Percentiles rank a stretch among this genome's conserved stretches.
Evolutionary conservation across 2,113 vertebrate species (phyloP).

Genomic region (Catharus bicknelli): DNA sequence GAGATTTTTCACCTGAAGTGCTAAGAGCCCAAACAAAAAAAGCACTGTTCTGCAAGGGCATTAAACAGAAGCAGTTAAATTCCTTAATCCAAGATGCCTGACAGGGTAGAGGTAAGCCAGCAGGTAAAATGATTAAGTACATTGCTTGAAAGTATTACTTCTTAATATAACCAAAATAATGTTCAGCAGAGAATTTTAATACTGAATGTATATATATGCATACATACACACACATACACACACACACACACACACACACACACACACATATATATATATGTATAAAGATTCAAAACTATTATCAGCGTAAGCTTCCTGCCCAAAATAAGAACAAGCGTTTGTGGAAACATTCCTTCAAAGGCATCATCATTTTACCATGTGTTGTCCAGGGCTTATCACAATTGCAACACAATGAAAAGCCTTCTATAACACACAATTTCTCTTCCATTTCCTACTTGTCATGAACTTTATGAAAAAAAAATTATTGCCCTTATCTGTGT

Average conservation of each 20-base stretch:
- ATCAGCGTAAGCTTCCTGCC: not conserved
- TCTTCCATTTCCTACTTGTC: not conserved
- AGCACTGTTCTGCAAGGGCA: not conserved
- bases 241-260: not conserved
- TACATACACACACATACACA: not conserved
- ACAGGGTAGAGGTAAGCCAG: not conserved
- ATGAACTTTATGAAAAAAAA: not conserved
- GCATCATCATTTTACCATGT: not conserved
- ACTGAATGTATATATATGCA: not conserved
- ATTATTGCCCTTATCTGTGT: not conserved
- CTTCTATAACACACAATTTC: not conserved
- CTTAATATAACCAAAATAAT: constrained; percentile 7
- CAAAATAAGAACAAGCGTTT: not conserved
- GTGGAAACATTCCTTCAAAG: not conserved
- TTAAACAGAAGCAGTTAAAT: not conserved
- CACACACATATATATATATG: not conserved
- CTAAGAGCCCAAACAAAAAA: constrained; percentile 23
- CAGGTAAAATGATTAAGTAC: constrained; percentile 2
- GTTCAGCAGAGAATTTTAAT: not conserved
- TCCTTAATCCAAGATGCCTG: constrained; percentile 12
- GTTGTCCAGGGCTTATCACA: not conserved
- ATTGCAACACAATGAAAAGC: not conserved
- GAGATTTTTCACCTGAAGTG: constrained; percentile 4
- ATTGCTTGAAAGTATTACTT: not conserved
- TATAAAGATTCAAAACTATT: not conserved